Percentiles rank a stretch among this genome's conserved stretches.
These are phyloP conservation scores for Leuctra nigra DNA, from an alignment of 2,888 invertebrate species.

Conservation along the genomic window DNA sequence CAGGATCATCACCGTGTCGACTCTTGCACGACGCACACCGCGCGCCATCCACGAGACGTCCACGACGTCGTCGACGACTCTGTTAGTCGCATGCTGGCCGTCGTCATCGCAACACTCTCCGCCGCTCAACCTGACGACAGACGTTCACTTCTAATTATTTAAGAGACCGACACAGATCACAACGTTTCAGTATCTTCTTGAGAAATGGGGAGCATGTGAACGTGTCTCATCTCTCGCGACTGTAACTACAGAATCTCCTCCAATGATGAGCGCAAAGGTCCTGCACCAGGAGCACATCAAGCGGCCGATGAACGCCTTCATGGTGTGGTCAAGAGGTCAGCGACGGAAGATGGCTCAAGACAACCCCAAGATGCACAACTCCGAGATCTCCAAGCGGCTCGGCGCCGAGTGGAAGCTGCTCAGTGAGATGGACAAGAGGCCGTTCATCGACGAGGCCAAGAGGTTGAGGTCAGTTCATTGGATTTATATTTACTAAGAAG, in stretches of 20 bases:
- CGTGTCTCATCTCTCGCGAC: too few relatives aligned
- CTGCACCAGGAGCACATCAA: slow-evolving; percentile 73
- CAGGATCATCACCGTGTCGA: neutral
- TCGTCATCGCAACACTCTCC: too few relatives aligned
- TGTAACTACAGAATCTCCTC: too few relatives aligned
- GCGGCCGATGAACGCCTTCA: slow-evolving; percentile 91
- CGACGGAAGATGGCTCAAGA: slow-evolving; percentile 88
- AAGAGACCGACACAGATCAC: too few relatives aligned
- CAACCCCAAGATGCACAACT: slow-evolving; percentile 92
- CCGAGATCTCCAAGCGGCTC: slow-evolving; percentile 80
- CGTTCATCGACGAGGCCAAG: slow-evolving; percentile 88
- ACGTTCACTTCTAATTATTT: too few relatives aligned
- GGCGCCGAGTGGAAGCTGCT: slow-evolving; percentile 86
- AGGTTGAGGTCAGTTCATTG: slow-evolving; percentile 60
- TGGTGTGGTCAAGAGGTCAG: slow-evolving; percentile 90
- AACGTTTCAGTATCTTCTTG: too few relatives aligned
- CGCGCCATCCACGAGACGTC: too few relatives aligned
- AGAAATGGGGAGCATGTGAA: too few relatives aligned
- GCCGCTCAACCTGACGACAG: too few relatives aligned
- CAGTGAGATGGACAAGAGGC: slow-evolving; percentile 77
- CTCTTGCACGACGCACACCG: too few relatives aligned
- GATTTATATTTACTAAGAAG: neutral
- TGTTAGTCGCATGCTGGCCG: too few relatives aligned
- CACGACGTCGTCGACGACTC: too few relatives aligned
- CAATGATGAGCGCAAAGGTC: slow-evolving; percentile 13